Evolutionary conservation across 53 echinoderm and acorn worm genomes (phyloP), one percentile per base, ranked within the genome.

Genomic region (Luidia sarsii): DNA sequence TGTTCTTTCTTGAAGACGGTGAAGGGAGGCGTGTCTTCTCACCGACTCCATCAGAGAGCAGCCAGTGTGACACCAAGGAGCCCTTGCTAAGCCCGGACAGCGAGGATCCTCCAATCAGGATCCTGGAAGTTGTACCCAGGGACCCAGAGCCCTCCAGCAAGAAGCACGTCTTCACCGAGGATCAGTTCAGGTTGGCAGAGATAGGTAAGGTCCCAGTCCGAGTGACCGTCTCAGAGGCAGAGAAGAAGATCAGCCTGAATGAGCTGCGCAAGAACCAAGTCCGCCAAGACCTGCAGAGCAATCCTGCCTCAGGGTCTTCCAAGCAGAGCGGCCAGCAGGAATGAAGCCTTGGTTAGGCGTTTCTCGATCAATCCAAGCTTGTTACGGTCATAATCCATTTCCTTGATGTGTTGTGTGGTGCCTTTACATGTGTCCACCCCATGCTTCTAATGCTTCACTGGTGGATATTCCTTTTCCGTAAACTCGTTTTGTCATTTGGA

Each of bases 231-330:
- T 32, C 57, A 1, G 73, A 75, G 43, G 60, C 60, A 0, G 75
- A 75, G 31, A 75, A 75, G 72, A 71, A 71, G 60, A 60, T 75
- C 3, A 75, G 75, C 43, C 61, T 75, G 43, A 75, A 75, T 43
- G 46, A 75, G 61, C 59, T 75, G 41, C 60, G 75, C 43, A 75
- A 75, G 75, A 75, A 75, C 31, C 75, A 75, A 75, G 75, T 75
- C 15, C 27, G 45, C 19, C 75, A 60, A 46, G 75, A 75, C 60
- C 61, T 75, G 38, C 75, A 75, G 60, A 75, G 75, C 28, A 75
- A 75, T 20, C 3, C 29, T 9, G 33, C 29, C 22, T 60, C 59
- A 28, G 75, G 75, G 19, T 45, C 7, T 8, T 53, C 38, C 23
- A 75, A 60, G 61, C 10, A 30, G 3, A 35, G 23, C 38, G 75